Evolutionary conservation across 2,797 vertebrate species (phyloP).

Genomic region (Paedocypris micromegethes): DNA sequence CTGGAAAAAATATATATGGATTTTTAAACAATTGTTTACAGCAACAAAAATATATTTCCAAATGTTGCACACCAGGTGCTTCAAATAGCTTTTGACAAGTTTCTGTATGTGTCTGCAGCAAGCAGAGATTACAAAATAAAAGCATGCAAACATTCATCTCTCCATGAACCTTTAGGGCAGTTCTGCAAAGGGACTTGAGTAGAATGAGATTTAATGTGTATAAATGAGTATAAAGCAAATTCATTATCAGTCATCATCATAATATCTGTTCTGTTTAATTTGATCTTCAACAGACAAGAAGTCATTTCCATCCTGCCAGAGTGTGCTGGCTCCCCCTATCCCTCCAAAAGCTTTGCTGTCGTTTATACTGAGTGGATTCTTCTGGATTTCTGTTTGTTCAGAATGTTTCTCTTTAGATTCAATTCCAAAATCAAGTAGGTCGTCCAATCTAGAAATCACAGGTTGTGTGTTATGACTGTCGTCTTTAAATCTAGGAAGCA

Average conservation of each 20-base stretch:
- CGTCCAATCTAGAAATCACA: constrained; percentile 53
- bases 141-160: constrained; percentile 60
- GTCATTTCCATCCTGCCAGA: constrained; percentile 54
- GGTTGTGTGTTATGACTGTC: constrained; percentile 51
- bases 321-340: constrained; percentile 21
- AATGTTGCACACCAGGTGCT: constrained; percentile 75
- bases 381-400: constrained; percentile 16
- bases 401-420: constrained; percentile 39
- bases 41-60: constrained; percentile 50
- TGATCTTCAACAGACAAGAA: constrained; percentile 71
- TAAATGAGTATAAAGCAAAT: constrained; percentile 41
- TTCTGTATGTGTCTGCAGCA: constrained; percentile 52
- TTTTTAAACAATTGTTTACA: constrained; percentile 46
- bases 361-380: constrained; percentile 37
- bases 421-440: constrained; percentile 69
- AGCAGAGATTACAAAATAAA: constrained; percentile 47
- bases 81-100: constrained; percentile 57
- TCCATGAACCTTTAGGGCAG: constrained; percentile 63
- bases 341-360: constrained; percentile 38
- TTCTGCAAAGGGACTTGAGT: constrained; percentile 7
- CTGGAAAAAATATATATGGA: constrained; percentile 43
- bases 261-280: constrained; percentile 78
- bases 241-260: constrained; percentile 59
- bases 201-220: constrained; percentile 30
- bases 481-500: constrained; percentile 58